Conservation (phyloP, 2,797 vertebrate genomes). For the Xiphophorus birchmanni region DNA sequence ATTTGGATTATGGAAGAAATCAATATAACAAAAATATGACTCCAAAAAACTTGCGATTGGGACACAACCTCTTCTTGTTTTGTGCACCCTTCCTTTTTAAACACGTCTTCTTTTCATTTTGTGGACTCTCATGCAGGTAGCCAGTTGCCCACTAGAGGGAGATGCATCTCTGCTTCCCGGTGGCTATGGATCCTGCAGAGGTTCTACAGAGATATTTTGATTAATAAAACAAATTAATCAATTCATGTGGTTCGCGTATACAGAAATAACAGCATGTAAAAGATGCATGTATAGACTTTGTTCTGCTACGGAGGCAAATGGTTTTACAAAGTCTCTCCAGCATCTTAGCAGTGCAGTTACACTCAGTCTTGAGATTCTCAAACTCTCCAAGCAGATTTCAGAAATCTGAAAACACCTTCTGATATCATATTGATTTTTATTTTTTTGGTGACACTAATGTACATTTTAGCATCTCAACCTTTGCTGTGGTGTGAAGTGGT, state of each 20-base stretch:
- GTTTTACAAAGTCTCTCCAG: constrained; percentile 45
- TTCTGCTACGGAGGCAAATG: constrained; percentile 16
- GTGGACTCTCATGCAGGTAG: constrained; percentile 5
- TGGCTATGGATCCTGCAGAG: constrained; percentile 54
- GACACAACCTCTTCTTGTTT: constrained; percentile 11
- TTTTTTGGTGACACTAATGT: constrained; percentile 46
- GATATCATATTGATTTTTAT: constrained; percentile 3
- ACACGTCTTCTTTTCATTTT: background rate
- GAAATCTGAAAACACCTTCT: constrained; percentile 6
- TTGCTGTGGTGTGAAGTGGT: constrained; percentile 75
- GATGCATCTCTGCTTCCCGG: constrained; percentile 58
- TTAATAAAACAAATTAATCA: constrained; percentile 29
- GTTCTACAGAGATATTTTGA: constrained; percentile 29
- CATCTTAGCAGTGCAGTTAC: constrained; percentile 24
- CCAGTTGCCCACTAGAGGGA: constrained; percentile 55
- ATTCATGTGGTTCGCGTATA: constrained; percentile 4
- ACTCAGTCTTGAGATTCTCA: constrained; percentile 27
- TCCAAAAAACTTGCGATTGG: background rate
- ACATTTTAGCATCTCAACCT: constrained; percentile 64
- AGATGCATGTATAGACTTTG: constrained; percentile 13
- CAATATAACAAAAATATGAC: too few relatives aligned
- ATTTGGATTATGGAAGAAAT: constrained; percentile 17
- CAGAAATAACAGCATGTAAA: constrained; percentile 6
- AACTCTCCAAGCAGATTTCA: constrained; percentile 15
- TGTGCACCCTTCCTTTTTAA: background rate